Base-by-base conservation (phyloP, 2,888 invertebrate species). In the Acronicta psi region DNA sequence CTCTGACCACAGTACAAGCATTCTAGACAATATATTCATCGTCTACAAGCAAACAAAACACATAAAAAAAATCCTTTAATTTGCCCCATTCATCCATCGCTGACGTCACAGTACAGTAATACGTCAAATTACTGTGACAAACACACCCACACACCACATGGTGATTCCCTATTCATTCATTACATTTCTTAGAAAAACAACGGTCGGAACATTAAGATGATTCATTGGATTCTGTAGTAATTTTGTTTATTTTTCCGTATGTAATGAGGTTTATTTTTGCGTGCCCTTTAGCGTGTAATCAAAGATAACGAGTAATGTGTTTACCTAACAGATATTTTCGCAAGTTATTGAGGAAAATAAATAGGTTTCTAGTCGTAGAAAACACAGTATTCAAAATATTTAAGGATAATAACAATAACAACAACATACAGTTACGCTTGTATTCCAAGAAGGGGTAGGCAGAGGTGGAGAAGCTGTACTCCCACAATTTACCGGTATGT, bases 131-230 rank as follows among this genome's bases (percentile, higher is more conserved):
- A 23, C 38, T 13, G 45, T 38, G 16, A 34, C 34, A 34, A 13
- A 18, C 65, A 50, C 70, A 36, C 65, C 69, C 69, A 38, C 65
- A 13, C 7, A 34, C 34, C 34, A 34, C 34, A 34, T n/a, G 44
- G 49, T 61, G 62, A 61, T 45, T 65, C 53, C 60, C 42, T 38
- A 17, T 29, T 31, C 14, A 44, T 23, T 66, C 69, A 62, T 36
- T 17, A 42, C 8, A 4, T 6, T 68, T 69, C 62, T 42, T n/a
- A 23, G 55, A 68, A 45, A 61, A 16, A 14, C 10, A 14, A 10
- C 18, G 10, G 40, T 5, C 29, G 14, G 8, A 16, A n/a, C n/a
- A 31, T 34, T 14, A 8, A 4, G 8, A 23, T 38, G 62, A 65
- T 49, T 46, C 44, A 50, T 7, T 38, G 3, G 3, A 38, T 34